Evolutionary conservation across 2,888 invertebrate species (phyloP).

Genomic region (Patella ulyssiponensis): DNA sequence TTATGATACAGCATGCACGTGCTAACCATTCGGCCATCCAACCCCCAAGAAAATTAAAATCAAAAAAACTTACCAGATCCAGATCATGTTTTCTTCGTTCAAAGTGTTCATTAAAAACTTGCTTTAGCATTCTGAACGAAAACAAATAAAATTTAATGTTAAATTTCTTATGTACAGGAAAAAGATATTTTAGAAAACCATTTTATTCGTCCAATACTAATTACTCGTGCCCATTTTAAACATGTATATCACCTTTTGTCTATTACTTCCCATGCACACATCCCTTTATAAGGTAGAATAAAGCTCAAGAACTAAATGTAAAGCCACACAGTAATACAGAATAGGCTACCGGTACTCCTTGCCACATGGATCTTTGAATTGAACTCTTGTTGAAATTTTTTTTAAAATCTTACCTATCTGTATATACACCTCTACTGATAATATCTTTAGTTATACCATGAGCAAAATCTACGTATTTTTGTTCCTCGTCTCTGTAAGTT

Average conservation of each 20-base stretch:
- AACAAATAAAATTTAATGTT: background rate
- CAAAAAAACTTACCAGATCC: slow-evolving; percentile 61
- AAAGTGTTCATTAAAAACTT: slow-evolving; percentile 68
- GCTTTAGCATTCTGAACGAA: slow-evolving; percentile 60
- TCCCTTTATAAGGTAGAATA: background rate
- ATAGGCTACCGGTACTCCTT: background rate
- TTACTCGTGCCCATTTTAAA: no score
- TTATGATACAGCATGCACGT: no score
- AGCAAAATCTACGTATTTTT: slow-evolving; percentile 68
- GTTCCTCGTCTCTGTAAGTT: slow-evolving; percentile 65
- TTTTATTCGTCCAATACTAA: no score
- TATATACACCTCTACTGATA: slow-evolving; percentile 68
- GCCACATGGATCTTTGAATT: background rate
- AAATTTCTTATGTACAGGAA: no score
- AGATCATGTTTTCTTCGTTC: slow-evolving; percentile 60
- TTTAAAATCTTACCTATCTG: slow-evolving; percentile 60
- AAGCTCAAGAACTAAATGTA: background rate
- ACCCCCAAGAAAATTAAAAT: background rate
- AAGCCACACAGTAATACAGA: background rate
- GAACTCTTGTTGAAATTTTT: background rate
- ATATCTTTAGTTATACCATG: slow-evolving; percentile 70
- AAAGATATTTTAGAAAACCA: no score
- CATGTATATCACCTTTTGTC: no score
- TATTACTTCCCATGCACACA: background rate
- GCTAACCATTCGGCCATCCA: no score